Percentiles rank a stretch among this genome's conserved stretches.
Conservation (phyloP, 2,113 vertebrate species). For the Microtus oregoni region DNA sequence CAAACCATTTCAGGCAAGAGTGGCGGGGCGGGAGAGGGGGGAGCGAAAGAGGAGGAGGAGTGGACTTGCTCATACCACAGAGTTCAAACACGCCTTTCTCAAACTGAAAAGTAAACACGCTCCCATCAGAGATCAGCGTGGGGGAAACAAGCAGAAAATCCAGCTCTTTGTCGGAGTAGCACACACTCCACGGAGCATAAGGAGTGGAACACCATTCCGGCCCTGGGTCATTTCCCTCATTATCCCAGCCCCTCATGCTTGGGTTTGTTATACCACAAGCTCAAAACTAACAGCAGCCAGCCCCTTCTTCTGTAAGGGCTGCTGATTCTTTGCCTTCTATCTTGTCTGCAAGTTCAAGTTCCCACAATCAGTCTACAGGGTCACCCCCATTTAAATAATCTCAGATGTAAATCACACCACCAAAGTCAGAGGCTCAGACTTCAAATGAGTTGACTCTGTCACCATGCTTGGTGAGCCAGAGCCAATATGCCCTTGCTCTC, state of each 20-base stretch:
- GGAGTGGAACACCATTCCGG: not conserved
- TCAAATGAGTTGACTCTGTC: not conserved
- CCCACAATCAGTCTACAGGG: rapidly evolving
- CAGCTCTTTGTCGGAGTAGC: conserved; percentile 67
- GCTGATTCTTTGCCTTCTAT: not conserved
- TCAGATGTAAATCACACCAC: not conserved
- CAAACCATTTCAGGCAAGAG: conserved; percentile 83
- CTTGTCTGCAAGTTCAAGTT: conserved; percentile 8
- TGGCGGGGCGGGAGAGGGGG: not conserved
- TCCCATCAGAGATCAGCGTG: conserved; percentile 85
- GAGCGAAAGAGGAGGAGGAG: conserved; percentile 62
- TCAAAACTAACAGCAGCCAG: conserved; percentile 37
- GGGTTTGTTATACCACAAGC: conserved; percentile 64
- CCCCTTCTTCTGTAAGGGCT: conserved; percentile 56
- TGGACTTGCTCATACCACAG: conserved; percentile 81
- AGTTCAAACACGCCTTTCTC: conserved; percentile 80
- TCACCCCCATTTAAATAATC: not conserved
- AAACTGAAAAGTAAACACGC: conserved; percentile 86
- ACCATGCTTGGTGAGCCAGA: rapidly evolving
- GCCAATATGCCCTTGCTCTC: not conserved
- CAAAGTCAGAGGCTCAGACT: not conserved
- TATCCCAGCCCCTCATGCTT: conserved; percentile 59
- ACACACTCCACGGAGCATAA: conserved; percentile 62
- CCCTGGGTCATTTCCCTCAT: conserved; percentile 47
- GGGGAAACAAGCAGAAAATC: conserved; percentile 79